These are phyloP conservation scores for Platysternon megacephalum DNA, from an alignment of 2,113 vertebrate genomes.

Conservation along the genomic window DNA sequence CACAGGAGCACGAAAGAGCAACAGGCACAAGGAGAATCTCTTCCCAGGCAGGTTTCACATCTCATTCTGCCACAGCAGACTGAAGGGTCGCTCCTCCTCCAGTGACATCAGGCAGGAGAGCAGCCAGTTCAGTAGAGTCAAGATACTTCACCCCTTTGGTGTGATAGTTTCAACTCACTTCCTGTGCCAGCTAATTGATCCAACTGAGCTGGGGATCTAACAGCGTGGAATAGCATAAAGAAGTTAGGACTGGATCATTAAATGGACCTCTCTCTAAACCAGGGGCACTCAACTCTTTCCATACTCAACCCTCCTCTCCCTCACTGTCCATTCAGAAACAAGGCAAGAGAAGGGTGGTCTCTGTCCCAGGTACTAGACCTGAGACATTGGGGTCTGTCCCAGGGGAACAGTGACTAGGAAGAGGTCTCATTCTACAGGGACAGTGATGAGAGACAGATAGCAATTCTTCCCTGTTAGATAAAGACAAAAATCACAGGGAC, in stretches of 20 bases:
- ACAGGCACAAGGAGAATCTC: background rate
- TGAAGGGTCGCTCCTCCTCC: background rate
- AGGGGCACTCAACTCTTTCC: background rate
- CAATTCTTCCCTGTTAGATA: background rate
- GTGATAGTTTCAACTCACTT: background rate
- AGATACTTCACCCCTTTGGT: background rate
- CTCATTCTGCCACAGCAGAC: background rate
- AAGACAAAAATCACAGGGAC: background rate
- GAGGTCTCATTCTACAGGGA: background rate
- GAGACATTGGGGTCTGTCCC: background rate
- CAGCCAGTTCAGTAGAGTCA: background rate
- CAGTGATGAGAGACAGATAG: background rate
- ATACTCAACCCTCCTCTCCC: background rate
- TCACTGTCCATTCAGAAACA: background rate
- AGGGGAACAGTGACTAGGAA: rapidly evolving
- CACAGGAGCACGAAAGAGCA: background rate
- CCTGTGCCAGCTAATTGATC: background rate
- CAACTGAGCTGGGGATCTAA: background rate
- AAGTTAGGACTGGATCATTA: background rate
- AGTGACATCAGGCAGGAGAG: background rate
- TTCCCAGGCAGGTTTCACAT: background rate
- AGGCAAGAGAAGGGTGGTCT: background rate
- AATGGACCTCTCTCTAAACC: background rate
- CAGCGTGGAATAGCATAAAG: background rate
- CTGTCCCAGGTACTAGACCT: background rate